Evolutionary conservation across 2,888 invertebrate genomes (phyloP).

Genomic region (Ichneumoninae sp.): DNA sequence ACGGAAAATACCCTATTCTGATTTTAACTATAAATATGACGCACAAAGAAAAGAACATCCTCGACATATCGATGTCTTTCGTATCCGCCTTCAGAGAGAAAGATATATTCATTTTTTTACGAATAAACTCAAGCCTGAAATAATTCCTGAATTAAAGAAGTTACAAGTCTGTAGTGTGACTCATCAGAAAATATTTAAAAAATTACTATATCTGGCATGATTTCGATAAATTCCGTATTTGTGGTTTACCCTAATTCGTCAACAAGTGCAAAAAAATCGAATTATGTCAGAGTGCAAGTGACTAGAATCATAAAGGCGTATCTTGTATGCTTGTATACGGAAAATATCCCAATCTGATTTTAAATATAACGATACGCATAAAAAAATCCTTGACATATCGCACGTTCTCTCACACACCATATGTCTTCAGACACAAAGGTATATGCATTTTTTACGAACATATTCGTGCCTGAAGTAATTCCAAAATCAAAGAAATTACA

Average conservation of each 20-base stretch:
- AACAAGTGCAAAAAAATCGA: too few relatives aligned
- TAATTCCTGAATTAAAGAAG: too few relatives aligned
- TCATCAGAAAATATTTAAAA: too few relatives aligned
- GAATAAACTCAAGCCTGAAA: too few relatives aligned
- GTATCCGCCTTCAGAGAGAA: too few relatives aligned
- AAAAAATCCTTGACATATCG: not conserved
- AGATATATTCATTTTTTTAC: too few relatives aligned
- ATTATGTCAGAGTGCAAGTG: not conserved
- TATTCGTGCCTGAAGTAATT: not conserved
- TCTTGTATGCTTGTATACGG: not conserved
- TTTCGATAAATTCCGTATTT: too few relatives aligned
- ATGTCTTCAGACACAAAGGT: not conserved
- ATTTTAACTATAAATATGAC: not conserved
- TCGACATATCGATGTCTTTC: not conserved
- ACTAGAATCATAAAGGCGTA: constrained; percentile 1
- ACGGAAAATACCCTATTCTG: not conserved
- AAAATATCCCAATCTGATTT: not conserved
- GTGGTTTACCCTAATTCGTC: too few relatives aligned
- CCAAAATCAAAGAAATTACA: not conserved
- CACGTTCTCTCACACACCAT: not conserved
- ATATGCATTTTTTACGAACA: not conserved
- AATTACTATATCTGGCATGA: too few relatives aligned
- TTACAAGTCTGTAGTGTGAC: too few relatives aligned
- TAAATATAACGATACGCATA: not conserved
- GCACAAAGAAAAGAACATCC: not conserved